Conservation (phyloP, 2,113 vertebrate genomes). For the Scomber japonicus region DNA sequence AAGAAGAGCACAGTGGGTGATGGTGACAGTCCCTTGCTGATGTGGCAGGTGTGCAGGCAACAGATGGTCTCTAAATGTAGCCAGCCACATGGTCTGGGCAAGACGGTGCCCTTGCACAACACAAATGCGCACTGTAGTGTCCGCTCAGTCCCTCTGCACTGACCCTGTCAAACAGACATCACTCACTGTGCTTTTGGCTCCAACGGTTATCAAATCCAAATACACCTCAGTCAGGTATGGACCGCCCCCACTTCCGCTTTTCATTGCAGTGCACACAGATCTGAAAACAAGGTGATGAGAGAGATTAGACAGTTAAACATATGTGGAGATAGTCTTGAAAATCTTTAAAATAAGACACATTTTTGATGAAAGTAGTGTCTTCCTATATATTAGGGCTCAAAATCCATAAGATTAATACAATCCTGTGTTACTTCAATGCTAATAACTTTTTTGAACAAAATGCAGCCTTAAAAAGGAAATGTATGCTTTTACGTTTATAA, state of each 20-base stretch:
- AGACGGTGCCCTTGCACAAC: constrained; percentile 65
- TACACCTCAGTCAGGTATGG: constrained; percentile 55
- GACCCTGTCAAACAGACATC: constrained; percentile 75
- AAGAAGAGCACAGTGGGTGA: constrained; percentile 81
- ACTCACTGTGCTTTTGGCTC: constrained; percentile 57
- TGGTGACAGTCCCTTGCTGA: constrained; percentile 76
- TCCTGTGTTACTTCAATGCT: not conserved
- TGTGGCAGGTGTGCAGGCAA: constrained; percentile 80
- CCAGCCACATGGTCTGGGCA: constrained; percentile 83
- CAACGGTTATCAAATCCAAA: constrained; percentile 63
- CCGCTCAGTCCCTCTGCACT: constrained; percentile 64
- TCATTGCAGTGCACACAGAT: constrained; percentile 70
- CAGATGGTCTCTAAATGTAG: constrained; percentile 80
- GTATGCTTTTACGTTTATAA: constrained; percentile 39
- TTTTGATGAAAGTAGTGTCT: not conserved
- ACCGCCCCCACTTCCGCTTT: constrained; percentile 51
- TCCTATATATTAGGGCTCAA: not conserved
- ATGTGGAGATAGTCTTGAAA: not conserved
- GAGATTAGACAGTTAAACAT: constrained; percentile 1
- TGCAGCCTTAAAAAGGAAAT: constrained; percentile 26
- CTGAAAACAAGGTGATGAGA: constrained; percentile 56
- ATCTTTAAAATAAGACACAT: not conserved
- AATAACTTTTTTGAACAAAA: constrained; percentile 34
- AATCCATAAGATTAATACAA: not conserved
- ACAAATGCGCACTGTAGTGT: constrained; percentile 74